Evolutionary conservation across 2,113 vertebrate genomes (phyloP).

Genomic region (Antechinus stuartii): DNA sequence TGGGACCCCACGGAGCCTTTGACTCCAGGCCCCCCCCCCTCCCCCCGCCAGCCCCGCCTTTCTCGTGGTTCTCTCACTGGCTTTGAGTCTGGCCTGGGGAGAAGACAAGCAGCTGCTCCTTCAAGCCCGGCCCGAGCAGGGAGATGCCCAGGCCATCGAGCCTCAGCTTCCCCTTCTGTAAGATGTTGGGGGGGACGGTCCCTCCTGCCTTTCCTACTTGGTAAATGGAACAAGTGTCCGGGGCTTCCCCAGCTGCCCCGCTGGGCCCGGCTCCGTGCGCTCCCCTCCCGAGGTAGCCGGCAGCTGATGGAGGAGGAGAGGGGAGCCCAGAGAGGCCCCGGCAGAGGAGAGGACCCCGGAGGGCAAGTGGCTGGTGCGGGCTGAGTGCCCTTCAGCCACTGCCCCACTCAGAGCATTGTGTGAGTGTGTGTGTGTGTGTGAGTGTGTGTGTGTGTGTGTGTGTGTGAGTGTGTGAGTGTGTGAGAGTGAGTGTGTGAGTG

Average conservation of each 20-base stretch:
- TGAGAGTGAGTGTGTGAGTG: too few relatives aligned
- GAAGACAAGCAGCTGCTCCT: not conserved
- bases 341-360: not conserved
- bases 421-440: too few relatives aligned
- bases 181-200: not conserved
- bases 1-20: not conserved
- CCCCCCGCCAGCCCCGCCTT: too few relatives aligned
- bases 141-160: too few relatives aligned
- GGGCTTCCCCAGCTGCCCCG: not conserved
- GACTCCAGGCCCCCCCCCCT: too few relatives aligned
- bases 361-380: not conserved
- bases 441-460: too few relatives aligned
- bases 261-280: not conserved
- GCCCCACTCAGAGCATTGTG: not conserved
- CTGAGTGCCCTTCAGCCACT: conserved; percentile 58
- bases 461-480: too few relatives aligned
- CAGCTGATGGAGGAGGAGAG: not conserved
- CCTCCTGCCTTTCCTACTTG: not conserved
- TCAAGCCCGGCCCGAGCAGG: too few relatives aligned
- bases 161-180: not conserved
- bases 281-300: not conserved
- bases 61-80: too few relatives aligned
- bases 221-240: too few relatives aligned
- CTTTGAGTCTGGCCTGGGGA: too few relatives aligned
- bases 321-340: not conserved